These are phyloP conservation scores for Andrena haemorrhoa DNA, from an alignment of 2,888 invertebrate species.

Conservation along the genomic window DNA sequence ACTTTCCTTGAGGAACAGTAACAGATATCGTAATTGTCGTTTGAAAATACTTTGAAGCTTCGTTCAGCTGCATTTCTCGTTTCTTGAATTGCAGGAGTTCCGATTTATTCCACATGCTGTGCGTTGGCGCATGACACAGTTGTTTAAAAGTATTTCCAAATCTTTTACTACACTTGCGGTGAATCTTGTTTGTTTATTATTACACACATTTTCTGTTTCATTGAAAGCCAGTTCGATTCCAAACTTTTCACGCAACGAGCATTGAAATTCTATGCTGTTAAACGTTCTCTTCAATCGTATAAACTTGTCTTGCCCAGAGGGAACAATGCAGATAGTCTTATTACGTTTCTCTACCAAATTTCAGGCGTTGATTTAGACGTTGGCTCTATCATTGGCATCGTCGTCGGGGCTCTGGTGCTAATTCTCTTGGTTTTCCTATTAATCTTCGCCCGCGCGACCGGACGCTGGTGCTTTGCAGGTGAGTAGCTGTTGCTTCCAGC, in stretches of 20 bases:
- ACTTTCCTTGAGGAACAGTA: neutral
- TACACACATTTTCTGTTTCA: no score
- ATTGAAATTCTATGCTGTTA: neutral
- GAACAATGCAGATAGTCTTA: neutral
- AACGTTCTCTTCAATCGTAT: neutral
- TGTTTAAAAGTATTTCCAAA: neutral
- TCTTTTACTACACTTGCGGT: neutral
- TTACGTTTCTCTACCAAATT: slow-evolving; percentile 55
- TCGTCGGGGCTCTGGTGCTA: slow-evolving; percentile 89
- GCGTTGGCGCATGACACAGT: neutral
- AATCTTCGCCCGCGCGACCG: slow-evolving; percentile 92
- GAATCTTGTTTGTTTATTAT: no score
- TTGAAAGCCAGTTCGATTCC: neutral
- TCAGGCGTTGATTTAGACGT: slow-evolving; percentile 90
- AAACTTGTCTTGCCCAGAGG: neutral
- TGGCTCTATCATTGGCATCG: slow-evolving; percentile 92
- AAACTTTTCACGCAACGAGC: neutral
- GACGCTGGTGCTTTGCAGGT: slow-evolving; percentile 95
- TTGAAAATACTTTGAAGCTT: slow-evolving; percentile 17
- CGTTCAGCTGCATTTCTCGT: slow-evolving; percentile 14
- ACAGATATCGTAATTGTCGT: neutral
- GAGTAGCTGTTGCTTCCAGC: slow-evolving; percentile 84
- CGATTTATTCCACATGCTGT: neutral
- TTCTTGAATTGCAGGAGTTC: neutral
- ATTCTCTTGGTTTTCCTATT: slow-evolving; percentile 88